Evolutionary conservation across 2,113 vertebrate genomes (phyloP).

Genomic region (Nesoenas mayeri): DNA sequence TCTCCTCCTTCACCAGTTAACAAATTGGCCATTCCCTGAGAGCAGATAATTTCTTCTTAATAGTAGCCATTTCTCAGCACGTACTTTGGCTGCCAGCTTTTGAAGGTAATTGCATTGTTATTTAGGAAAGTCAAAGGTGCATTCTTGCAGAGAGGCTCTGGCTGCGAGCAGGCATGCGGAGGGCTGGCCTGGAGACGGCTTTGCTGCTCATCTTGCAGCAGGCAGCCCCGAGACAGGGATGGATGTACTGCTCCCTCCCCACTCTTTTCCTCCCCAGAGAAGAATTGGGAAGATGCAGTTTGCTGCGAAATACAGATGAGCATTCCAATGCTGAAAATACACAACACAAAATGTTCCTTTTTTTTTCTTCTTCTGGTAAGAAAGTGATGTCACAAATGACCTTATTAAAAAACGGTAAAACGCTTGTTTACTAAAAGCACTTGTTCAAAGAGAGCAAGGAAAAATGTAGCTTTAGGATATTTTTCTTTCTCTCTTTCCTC

Average conservation of each 20-base stretch:
- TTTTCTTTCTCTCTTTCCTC: slow-evolving; percentile 42
- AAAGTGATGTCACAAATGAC: slow-evolving; percentile 72
- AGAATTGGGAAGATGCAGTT: background rate
- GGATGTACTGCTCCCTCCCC: background rate
- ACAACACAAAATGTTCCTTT: slow-evolving; percentile 29
- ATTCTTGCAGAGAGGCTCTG: slow-evolving; percentile 55
- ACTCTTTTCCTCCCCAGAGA: background rate
- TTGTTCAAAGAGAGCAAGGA: slow-evolving; percentile 55
- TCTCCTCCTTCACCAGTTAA: slow-evolving; percentile 48
- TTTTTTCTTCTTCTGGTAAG: slow-evolving; percentile 8
- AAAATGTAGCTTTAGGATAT: slow-evolving; percentile 57
- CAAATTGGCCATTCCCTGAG: slow-evolving; percentile 58
- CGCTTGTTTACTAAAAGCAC: slow-evolving; percentile 68
- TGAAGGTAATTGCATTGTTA: slow-evolving; percentile 71
- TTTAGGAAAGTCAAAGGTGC: slow-evolving; percentile 71
- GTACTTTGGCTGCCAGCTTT: slow-evolving; percentile 69
- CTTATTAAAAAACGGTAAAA: slow-evolving; percentile 74
- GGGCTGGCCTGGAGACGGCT: background rate
- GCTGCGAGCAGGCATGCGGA: background rate
- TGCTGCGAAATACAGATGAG: slow-evolving; percentile 9
- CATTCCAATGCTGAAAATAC: slow-evolving; percentile 29
- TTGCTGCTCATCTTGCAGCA: background rate
- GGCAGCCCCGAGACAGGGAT: slow-evolving; percentile 21
- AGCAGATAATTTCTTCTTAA: slow-evolving; percentile 73
- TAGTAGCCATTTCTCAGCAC: slow-evolving; percentile 67